Percentiles rank a stretch among this genome's conserved stretches.
Evolutionary conservation across 2,888 invertebrate species (phyloP).

Genomic region (Hirtodrosophila duncani): DNA sequence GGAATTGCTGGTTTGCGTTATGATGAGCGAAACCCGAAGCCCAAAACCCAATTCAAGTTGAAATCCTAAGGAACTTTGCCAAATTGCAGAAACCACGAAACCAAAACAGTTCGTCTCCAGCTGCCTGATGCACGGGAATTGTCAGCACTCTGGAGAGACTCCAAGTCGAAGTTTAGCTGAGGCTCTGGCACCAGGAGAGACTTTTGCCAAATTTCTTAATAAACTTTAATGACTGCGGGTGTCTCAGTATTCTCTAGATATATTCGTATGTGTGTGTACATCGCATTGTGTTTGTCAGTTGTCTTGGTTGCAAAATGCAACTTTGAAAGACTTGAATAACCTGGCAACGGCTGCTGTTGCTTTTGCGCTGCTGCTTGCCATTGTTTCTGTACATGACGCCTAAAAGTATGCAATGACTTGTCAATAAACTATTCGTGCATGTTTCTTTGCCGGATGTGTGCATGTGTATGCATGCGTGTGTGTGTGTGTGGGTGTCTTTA

Average conservation of each 20-base stretch:
- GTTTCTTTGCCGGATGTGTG: neutral
- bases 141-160: no score
- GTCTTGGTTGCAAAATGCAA: constrained; percentile 45
- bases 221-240: constrained; percentile 69
- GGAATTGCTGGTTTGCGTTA: constrained; percentile 18
- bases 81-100: constrained; percentile 42
- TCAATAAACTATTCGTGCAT: constrained; percentile 20
- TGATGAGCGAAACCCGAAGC: constrained; percentile 18
- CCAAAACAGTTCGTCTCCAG: constrained; percentile 40
- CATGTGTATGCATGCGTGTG: no score
- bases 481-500: no score
- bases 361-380: no score
- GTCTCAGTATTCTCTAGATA: constrained; percentile 21
- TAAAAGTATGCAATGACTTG: constrained; percentile 48
- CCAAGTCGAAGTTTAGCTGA: no score
- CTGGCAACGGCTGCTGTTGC: constrained; percentile 7
- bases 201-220: constrained; percentile 60
- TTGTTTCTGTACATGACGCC: no score
- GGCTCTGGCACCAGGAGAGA: constrained; percentile 20
- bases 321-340: constrained; percentile 60
- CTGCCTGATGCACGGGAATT: constrained; percentile 1
- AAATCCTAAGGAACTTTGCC: constrained; percentile 41
- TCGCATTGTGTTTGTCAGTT: constrained; percentile 28
- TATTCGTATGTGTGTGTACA: neutral
- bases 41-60: constrained; percentile 35